A percentile compares a stretch with the other conserved stretches of the same genome.
Evolutionary conservation across 1,140 invertebrate genomes (phyloP).

Genomic region (Augochlora pura): DNA sequence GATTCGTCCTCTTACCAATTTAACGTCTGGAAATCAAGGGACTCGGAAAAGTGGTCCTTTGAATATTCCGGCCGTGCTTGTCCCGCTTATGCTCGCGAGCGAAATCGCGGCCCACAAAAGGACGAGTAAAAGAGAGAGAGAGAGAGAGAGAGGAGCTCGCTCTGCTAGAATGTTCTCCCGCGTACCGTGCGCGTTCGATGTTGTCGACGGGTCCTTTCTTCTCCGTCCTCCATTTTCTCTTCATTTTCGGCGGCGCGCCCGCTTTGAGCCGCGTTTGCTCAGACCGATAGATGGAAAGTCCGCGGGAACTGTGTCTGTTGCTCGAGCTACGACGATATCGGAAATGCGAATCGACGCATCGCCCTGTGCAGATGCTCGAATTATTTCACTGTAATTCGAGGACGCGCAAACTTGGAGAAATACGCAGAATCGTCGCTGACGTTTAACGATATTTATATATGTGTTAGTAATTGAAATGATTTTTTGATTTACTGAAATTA

Average conservation of each 20-base stretch:
- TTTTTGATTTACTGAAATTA: too few species aligned
- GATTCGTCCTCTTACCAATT: slow-evolving; percentile 9
- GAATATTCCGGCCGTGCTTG: neutral
- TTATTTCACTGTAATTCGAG: too few species aligned
- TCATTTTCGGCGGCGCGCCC: slow-evolving; percentile 2
- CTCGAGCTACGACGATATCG: too few species aligned
- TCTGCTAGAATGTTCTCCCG: neutral
- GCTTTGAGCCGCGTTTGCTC: neutral
- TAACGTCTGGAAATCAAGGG: slow-evolving; percentile 1
- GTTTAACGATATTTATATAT: too few species aligned
- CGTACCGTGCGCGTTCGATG: neutral
- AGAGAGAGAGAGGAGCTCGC: too few species aligned
- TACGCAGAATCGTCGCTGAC: too few species aligned
- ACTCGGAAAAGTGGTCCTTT: slow-evolving; percentile 27
- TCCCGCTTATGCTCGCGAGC: neutral
- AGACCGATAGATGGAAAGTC: slow-evolving; percentile 9
- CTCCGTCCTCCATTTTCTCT: neutral
- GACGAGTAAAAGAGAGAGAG: too few species aligned
- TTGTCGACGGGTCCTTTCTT: neutral
- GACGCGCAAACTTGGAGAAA: too few species aligned
- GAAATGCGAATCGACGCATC: too few species aligned
- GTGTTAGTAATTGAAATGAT: too few species aligned
- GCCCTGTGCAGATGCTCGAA: too few species aligned
- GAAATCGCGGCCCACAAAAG: slow-evolving; percentile 17
- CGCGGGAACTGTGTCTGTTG: neutral